phyloP scores from a whole-genome alignment of 2,113 vertebrate species.

The Cyprinodon brontotheroides region DNA sequence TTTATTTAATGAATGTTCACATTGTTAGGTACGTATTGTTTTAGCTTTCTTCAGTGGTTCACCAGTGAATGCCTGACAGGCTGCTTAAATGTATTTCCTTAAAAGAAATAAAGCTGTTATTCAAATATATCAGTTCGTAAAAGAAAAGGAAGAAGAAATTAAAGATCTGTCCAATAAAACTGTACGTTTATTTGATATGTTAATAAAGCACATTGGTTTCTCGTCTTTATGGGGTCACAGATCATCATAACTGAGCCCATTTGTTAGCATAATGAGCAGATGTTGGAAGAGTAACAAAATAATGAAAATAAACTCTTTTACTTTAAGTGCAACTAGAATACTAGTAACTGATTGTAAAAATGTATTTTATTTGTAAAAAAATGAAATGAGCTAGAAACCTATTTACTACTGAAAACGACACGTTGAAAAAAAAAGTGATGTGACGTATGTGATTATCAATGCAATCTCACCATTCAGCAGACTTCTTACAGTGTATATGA shows the following conservation, averaged over 20 bases:
- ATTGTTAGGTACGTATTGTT: not conserved
- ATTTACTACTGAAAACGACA: too few species aligned
- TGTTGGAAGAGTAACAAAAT: too few species aligned
- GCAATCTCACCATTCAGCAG: too few species aligned
- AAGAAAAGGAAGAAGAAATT: not conserved
- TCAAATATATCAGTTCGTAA: conserved; percentile 52
- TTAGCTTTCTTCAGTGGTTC: conserved; percentile 18
- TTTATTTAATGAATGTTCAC: not conserved
- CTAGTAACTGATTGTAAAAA: too few species aligned
- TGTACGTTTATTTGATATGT: not conserved
- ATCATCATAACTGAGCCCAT: not conserved
- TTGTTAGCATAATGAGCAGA: too few species aligned
- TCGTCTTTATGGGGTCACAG: not conserved
- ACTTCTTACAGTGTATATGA: too few species aligned
- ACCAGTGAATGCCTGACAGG: conserved; percentile 38
- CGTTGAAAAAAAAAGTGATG: too few species aligned
- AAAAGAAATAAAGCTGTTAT: conserved; percentile 50
- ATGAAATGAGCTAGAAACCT: too few species aligned
- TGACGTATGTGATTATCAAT: too few species aligned
- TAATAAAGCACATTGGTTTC: not conserved
- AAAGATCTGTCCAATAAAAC: not conserved
- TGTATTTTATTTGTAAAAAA: too few species aligned
- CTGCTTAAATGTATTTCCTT: conserved; percentile 72
- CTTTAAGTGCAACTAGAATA: too few species aligned
- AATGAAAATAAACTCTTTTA: too few species aligned